Evolutionary conservation across 2,888 invertebrate genomes (phyloP).

Genomic region (Drosophila vallismaia): DNA sequence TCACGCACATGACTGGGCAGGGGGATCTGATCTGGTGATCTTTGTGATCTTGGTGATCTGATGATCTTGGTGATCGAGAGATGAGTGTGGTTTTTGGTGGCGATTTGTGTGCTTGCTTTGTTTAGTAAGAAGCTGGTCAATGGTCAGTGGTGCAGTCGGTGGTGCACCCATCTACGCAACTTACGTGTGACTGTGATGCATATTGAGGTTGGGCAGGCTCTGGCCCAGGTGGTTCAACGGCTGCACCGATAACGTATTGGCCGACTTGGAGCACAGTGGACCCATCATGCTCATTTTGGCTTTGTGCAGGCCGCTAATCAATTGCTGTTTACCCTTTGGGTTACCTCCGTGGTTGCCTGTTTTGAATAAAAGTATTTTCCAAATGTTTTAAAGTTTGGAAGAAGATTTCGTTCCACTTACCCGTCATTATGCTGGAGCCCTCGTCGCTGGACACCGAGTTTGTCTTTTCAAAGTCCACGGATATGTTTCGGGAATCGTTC

Average conservation of each 20-base stretch:
- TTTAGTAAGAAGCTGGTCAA: slow-evolving; percentile 49
- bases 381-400: background rate
- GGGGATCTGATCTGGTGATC: slow-evolving; percentile 50
- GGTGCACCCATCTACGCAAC: slow-evolving; percentile 55
- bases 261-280: slow-evolving; percentile 83
- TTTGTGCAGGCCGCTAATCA: slow-evolving; percentile 83
- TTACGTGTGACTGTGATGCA: slow-evolving; percentile 83
- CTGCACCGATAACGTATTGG: slow-evolving; percentile 91
- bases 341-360: slow-evolving; percentile 61
- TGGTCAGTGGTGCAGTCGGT: slow-evolving; percentile 32
- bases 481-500: slow-evolving; percentile 87
- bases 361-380: background rate
- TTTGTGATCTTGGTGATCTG: slow-evolving; percentile 26
- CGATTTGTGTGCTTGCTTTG: slow-evolving; percentile 44
- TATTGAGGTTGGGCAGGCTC: slow-evolving; percentile 90
- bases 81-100: slow-evolving; percentile 32
- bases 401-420: slow-evolving; percentile 44
- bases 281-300: slow-evolving; percentile 72
- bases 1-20: slow-evolving; percentile 55
- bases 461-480: slow-evolving; percentile 87
- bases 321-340: slow-evolving; percentile 71
- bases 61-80: slow-evolving; percentile 19
- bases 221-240: slow-evolving; percentile 89
- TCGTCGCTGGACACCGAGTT: slow-evolving; percentile 88
- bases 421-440: slow-evolving; percentile 81